Evolutionary conservation across 2,113 vertebrate species (phyloP).

Genomic region (Paramisgurnus dabryanus): DNA sequence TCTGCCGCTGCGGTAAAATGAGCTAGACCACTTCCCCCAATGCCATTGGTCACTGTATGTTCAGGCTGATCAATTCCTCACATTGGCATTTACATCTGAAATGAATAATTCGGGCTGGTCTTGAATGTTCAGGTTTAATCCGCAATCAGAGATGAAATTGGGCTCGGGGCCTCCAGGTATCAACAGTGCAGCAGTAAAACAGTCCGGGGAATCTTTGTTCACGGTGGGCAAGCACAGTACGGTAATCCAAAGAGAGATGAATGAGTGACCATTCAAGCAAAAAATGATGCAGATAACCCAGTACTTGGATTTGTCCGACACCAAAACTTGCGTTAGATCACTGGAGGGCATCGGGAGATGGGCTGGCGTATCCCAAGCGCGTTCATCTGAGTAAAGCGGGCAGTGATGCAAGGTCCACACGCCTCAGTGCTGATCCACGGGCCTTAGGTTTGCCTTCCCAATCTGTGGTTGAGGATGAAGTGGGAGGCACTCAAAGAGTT

Average conservation of each 20-base stretch:
- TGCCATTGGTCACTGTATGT: conserved; percentile 54
- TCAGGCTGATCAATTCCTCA: conserved; percentile 26
- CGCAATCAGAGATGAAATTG: no score
- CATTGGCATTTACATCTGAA: background rate
- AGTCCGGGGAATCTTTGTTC: background rate
- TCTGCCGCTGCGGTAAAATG: conserved; percentile 60
- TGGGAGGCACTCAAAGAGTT: background rate
- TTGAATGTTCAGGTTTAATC: background rate
- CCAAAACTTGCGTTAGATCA: background rate
- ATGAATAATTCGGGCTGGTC: background rate
- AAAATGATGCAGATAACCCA: background rate
- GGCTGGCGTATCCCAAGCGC: background rate
- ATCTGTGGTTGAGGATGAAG: background rate
- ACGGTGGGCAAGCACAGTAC: background rate
- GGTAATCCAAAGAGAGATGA: conserved; percentile 12
- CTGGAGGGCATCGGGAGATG: background rate
- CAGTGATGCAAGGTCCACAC: background rate
- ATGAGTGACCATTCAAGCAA: background rate
- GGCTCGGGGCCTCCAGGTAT: background rate
- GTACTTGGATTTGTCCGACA: conserved; percentile 24
- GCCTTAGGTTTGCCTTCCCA: background rate
- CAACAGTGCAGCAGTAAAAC: background rate
- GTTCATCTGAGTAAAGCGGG: background rate
- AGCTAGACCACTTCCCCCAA: conserved; percentile 58
- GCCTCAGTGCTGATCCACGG: background rate